Evolutionary conservation across 2,888 invertebrate genomes (phyloP), one percentile per base, ranked within the genome.

Genomic region (Melikaiella ostensackeni): DNA sequence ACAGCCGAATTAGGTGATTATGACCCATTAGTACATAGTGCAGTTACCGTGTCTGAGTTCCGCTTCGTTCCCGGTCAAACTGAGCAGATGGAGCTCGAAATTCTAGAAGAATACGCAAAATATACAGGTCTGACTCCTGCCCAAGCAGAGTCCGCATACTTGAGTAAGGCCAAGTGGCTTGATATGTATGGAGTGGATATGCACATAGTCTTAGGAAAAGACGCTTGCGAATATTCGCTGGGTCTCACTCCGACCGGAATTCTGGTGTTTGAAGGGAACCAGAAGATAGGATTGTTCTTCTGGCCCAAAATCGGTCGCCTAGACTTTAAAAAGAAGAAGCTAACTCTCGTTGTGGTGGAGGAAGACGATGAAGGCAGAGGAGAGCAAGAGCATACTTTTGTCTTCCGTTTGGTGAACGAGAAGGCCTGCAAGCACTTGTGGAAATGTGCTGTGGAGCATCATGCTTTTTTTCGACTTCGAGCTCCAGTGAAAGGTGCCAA

Each of bases 371-470:
- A 98, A 91, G 98, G 98, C 0, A 94, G 96, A 74, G 91, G 91
- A 0, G 98, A 99, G 92, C 98, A 99, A 90, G 98, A 99, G 90
- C 99, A 99, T 92, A 99, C 99, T 0, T 99, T 99, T 92, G 98
- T 99, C 6, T 99, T 99, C 92, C 94, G 97, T 78, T 93, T 99
- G 84, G 96, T 97, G 85, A 99, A 98, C 91, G 98, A 99, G 91
- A 99, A 99, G 91, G 99, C 99, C 1, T 98, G 99, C 91, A 99
- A 99, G 92, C 99, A 99, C 92, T 93, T 99, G 83, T 99, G 99
- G 99, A 99, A 99, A 92, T 99, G 99, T 93, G 99, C 99, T 35
- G 97, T 99, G 0, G 99, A 99, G 92, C 98, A 99, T 93, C 99
- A 99, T 93, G 97, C 99, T 1, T 99, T 99, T 93, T 99, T 99